Base-by-base conservation (phyloP, 1,140 invertebrate species). In the Pseudomyrmex dendroicus region DNA sequence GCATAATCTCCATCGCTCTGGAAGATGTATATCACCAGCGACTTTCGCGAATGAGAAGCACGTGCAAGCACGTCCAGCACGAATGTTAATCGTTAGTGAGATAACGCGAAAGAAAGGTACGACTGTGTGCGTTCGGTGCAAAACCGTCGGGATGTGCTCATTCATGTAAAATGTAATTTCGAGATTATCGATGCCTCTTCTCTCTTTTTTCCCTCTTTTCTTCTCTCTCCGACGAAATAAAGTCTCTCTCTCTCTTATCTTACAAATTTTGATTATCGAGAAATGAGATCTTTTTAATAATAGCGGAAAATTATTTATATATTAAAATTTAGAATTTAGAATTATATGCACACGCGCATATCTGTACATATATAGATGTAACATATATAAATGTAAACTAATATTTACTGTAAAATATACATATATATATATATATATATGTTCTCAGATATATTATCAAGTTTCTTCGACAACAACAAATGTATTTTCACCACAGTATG, bases 21-120 rank as follows among this genome's bases (percentile, higher is more conserved):
- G 25, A 76, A 66, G 73, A 66, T 25, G 48, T 76, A 76, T 66
- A 54, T 76, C 73, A 66, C 48, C 22, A 46, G 25, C 73, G 73
- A 25, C 46, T 76, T 35, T 66, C 73, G 48, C 73, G 61, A 64
- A 54, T 25, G 73, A 76, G 59, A 13, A 64, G 62, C 61, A 66
- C 73, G 59, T 74, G 59, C 73, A 48, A 44, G 25, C 46, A 66
- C 73, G 61, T 3, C 61, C 73, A 17, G 17, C 12, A 46, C 12
- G 13, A 57, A 44, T 64, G 61, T 64, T 48, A 74, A 48, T n/a
- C 73, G 72, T 74, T 74, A 52, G 48, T 35, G 22, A 44, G 15
- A 63, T 63, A 50, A 74, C 35, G 17, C 46, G 10, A 63, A 46
- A n/a, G 46, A 9, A 22, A 22, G 48, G 17, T 20, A n/a, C 35